Evolutionary conservation across 2,888 invertebrate species (phyloP), one percentile per base, ranked within the genome.

Genomic region (Andrena flavipes): DNA sequence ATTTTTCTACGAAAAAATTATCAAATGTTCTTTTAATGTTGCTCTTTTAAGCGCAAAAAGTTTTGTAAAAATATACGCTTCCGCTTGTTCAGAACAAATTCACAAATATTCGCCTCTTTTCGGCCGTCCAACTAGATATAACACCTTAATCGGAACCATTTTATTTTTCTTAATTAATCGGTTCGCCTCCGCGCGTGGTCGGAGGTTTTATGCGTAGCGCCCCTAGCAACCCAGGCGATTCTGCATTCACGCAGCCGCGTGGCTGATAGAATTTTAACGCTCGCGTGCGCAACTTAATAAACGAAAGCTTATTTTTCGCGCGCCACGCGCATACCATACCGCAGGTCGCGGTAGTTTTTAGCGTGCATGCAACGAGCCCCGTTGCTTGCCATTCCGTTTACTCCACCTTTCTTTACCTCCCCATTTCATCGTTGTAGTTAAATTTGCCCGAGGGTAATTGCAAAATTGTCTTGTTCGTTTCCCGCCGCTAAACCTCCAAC

Each of bases 251-350:
- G n/a, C 16, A 2, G 26, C 10, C 5, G 1, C 16, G n/a, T 23
- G 59, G 26, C 26, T 63, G 63, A 6, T 13, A 73, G 35, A 59
- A 54, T 56, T 73, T 56, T 23, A 13, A 26, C 10, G 56, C 23
- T 26, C 26, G 29, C 30, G 13, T 8, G 20, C 65, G 49, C 42
- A 54, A 75, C 51, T 68, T 60, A 62, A 51, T 29, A 51, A 26
- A 23, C 29, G 68, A 20, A 35, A 68, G 35, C 13, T 68, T 68
- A 68, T 68, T 68, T 75, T 62, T n/a, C 68, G 5, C 10, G 10
- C 68, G 74, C 26, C 29, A 16, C 4, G 42, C 42, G 7, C 56
- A 26, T 29, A 26, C 7, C 20, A n/a, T 42, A n/a, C 13, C 13
- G n/a, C 16, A 1, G 20, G 10, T 65, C 35, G 51, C 23, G 54